Conservation (phyloP, 2,888 invertebrate species). For the Anarsia innoxiella region DNA sequence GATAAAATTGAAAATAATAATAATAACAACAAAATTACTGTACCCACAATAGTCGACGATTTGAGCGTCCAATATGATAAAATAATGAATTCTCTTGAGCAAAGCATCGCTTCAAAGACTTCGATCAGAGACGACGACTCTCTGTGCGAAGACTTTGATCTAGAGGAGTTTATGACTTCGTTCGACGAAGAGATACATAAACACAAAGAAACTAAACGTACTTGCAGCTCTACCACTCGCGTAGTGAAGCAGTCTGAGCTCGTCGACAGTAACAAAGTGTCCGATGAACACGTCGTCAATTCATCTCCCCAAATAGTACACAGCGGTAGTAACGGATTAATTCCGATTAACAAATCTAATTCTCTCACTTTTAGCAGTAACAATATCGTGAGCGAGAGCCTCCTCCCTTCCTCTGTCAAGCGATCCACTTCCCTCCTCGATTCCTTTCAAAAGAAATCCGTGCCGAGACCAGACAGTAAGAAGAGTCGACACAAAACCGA, state of each 20-base stretch:
- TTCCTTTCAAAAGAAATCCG: conserved; percentile 63
- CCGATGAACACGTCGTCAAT: conserved; percentile 48
- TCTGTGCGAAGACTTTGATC: conserved; percentile 77
- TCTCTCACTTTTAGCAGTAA: conserved; percentile 76
- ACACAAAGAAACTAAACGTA: conserved; percentile 61
- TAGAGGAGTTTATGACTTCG: conserved; percentile 80
- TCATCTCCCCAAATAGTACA: conserved; percentile 50
- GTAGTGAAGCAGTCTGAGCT: conserved; percentile 57
- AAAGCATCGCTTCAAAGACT: conserved; percentile 62
- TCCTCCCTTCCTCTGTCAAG: conserved; percentile 71
- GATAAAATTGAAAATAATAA: conserved; percentile 38
- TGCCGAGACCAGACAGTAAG: conserved; percentile 42
- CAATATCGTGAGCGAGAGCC: conserved; percentile 60
- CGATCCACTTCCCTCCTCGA: conserved; percentile 74
- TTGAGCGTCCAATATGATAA: conserved; percentile 68
- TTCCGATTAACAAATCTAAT: conserved; percentile 68
- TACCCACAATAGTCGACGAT: conserved; percentile 48
- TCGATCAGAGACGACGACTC: conserved; percentile 67
- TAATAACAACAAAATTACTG: conserved; percentile 35
- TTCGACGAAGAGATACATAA: conserved; percentile 78
- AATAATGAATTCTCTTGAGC: conserved; percentile 69
- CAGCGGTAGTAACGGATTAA: conserved; percentile 41
- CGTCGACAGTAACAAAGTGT: conserved; percentile 44
- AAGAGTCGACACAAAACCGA: conserved; percentile 63
- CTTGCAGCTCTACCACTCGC: conserved; percentile 66